Evolutionary conservation across 2,888 invertebrate species (phyloP).

Genomic region (Lasioglossum figueresi): DNA sequence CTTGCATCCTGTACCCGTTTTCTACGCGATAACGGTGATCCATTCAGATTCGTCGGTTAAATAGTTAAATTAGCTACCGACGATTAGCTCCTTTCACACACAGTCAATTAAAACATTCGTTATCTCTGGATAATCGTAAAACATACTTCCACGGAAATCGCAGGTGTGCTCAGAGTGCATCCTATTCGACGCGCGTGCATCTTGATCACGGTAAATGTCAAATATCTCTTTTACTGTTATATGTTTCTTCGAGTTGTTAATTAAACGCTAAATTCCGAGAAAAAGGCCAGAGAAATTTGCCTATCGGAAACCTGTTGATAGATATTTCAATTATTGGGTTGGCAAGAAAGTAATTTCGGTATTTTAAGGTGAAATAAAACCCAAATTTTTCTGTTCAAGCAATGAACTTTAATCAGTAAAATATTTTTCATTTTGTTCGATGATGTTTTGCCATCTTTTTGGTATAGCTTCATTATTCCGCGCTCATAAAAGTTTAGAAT

Average conservation of each 20-base stretch:
- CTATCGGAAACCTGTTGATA: no score
- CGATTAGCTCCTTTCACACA: neutral
- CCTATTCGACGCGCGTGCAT: neutral
- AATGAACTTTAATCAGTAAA: no score
- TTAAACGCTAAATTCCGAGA: neutral
- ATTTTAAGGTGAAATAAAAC: no score
- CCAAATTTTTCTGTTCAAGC: no score
- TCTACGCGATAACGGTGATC: slow-evolving; percentile 46
- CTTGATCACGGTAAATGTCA: slow-evolving; percentile 26
- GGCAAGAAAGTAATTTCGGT: no score
- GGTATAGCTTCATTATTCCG: no score
- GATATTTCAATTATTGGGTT: no score
- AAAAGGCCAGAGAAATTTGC: neutral
- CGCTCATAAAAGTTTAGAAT: no score
- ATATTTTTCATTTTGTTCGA: no score
- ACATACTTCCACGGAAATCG: neutral
- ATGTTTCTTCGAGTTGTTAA: neutral
- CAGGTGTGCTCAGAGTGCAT: no score
- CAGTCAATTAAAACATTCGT: neutral
- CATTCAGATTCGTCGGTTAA: slow-evolving; percentile 15
- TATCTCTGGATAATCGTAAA: neutral
- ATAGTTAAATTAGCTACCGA: neutral
- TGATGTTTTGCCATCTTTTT: no score
- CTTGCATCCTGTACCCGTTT: slow-evolving; percentile 45
- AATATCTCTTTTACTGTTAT: neutral